Percentiles rank a stretch among this genome's conserved stretches.
These are phyloP conservation scores for Caenorhabditis latens DNA, from an alignment of 1,140 invertebrate genomes.

Conservation along the genomic window DNA sequence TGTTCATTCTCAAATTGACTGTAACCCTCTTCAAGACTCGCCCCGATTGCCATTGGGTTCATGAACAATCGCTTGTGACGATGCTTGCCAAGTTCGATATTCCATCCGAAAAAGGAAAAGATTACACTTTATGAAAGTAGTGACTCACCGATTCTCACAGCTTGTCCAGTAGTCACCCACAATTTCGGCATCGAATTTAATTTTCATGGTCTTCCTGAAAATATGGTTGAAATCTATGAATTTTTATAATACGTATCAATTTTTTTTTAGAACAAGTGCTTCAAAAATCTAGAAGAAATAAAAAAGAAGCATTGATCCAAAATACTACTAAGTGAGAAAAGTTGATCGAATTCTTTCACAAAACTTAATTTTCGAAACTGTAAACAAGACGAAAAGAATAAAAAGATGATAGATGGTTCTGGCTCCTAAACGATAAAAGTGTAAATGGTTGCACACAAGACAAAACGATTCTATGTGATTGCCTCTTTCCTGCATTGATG, in stretches of 20 bases:
- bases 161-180: slow-evolving; percentile 21
- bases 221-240: too few species aligned
- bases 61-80: background rate
- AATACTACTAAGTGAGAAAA: too few species aligned
- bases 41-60: background rate
- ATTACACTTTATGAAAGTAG: too few species aligned
- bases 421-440: background rate
- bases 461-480: background rate
- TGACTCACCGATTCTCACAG: background rate
- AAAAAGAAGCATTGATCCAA: too few species aligned
- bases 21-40: slow-evolving; percentile 19
- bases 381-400: background rate
- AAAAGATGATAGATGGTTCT: background rate
- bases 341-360: too few species aligned
- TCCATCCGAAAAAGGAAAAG: background rate
- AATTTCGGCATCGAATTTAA: background rate
- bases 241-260: too few species aligned
- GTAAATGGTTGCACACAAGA: background rate
- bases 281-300: too few species aligned
- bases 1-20: slow-evolving; percentile 4
- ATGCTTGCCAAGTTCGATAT: slow-evolving; percentile 23
- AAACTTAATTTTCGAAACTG: background rate
- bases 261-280: too few species aligned
- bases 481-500: background rate
- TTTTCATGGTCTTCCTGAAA: background rate